Base-by-base conservation (phyloP, 2,113 vertebrate species). In the Apus apus region DNA sequence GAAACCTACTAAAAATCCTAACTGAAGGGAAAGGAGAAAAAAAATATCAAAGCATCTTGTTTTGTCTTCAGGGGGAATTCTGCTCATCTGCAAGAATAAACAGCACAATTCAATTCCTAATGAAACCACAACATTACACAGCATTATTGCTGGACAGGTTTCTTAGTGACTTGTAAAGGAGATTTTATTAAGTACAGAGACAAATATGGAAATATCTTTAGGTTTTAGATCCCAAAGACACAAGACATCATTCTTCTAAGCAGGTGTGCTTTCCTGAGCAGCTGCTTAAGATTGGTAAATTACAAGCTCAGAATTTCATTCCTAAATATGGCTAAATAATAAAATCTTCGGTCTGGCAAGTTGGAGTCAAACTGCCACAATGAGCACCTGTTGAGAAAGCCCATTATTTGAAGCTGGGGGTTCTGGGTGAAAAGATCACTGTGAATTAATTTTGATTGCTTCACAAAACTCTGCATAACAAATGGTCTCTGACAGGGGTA, bases 401-500 rank as follows among this genome's bases (percentile, higher is more conserved):
- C 98, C 98, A 98, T 98, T 98, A 98, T 98, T 98, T 97, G 96
- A 96, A 95, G 95, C 96, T 87, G 58, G 92, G 82, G 68, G 90
- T 89, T 97, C 94, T 94, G 94, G 96, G 96, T 96, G 97, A 97
- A 98, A 97, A 98, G 97, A 97, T 97, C 97, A 79, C 96, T 87
- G 89, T 96, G 97, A 97, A 98, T 98, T 97, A 96, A 97, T 98
- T 97, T 97, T 97, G 97, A 98, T 97, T 97, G 97, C 97, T 96
- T 97, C 93, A 94, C 95, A 96, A 96, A 97, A 97, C 97, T 98
- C 96, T 94, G 95, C 97, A 98, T 97, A 98, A 97, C 97, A 97
- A 98, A 96, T 93, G 80, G 74, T 94, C 97, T 96, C 97, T 62
- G 32, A 88, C 93, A 92, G 94, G 94, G 97, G 96, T 96, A 96